Evolutionary conservation across 2,888 invertebrate species (phyloP), one percentile per base, ranked within the genome.

Genomic region (Andrena bucephala): DNA sequence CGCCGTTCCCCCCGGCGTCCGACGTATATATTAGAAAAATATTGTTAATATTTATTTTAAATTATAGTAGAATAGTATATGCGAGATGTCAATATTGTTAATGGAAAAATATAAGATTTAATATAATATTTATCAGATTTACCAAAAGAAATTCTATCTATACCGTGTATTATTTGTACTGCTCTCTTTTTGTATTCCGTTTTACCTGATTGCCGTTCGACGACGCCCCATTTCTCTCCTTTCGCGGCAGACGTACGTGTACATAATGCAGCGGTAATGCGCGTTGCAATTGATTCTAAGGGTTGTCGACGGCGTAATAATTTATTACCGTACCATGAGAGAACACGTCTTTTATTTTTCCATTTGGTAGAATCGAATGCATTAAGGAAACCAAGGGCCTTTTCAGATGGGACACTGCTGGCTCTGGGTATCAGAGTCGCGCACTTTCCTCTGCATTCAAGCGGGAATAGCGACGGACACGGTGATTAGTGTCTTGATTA

Each of bases 61-160:
- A 79, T 79, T 80, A 79, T 66, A 54, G 42, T 48, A 73, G 54
- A 72, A 75, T 67, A 83, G 54, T 65, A 59, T 27, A 78, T 69
- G 76, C 70, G 57, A 62, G 82, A 83, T 83, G 83, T 84, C 84
- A 84, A 84, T 81, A 80, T 52, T 74, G 71, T 84, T 85, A 81
- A 77, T 81, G 84, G 81, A 80, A 84, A 85, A 81, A 81, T 81
- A 72, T 75, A 77, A 84, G 85, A 84, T 77, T 80, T 71, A 84
- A 73, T 77, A 77, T 80, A 84, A 73, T 77, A 77, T 80, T 70
- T 67, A 59, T 66, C 62, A 57, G 27, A 60, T 77, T 66, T 74
- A 83, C 65, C 62, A 71, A 74, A 77, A 76, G 57, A 77, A 8
- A 27, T 57, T 50, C 57, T 63, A 75, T 27, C 62, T 76, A 33